Percentiles rank a stretch among this genome's conserved stretches.
Conservation (phyloP, 2,888 invertebrate genomes). For the Stegophylla sp. region DNA sequence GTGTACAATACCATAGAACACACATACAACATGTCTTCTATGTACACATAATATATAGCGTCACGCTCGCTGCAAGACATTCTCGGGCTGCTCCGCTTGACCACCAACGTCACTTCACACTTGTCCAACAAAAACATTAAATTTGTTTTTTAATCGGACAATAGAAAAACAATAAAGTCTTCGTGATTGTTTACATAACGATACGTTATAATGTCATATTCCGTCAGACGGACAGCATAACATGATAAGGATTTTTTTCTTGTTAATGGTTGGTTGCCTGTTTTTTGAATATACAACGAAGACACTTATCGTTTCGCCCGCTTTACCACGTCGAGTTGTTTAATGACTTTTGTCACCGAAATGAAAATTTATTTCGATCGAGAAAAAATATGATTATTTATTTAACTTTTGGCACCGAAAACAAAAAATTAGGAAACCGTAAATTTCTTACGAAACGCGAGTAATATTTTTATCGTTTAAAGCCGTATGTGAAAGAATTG, state of each 20-base stretch:
- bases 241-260: neutral
- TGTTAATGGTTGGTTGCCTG: neutral
- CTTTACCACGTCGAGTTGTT: neutral
- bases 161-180: neutral
- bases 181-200: conserved; percentile 2
- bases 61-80: conserved; percentile 2
- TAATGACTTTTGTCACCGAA: neutral
- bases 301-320: neutral
- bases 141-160: neutral
- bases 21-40: neutral
- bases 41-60: neutral
- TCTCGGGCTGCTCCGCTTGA: conserved; percentile 20
- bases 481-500: too few relatives aligned
- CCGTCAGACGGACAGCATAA: neutral
- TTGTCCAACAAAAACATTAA: conserved; percentile 38
- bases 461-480: too few relatives aligned
- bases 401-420: neutral
- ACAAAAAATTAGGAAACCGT: too few relatives aligned
- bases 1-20: neutral
- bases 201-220: conserved; percentile 13
- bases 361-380: neutral
- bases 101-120: conserved; percentile 34
- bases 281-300: neutral
- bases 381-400: neutral
- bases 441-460: too few relatives aligned